These are phyloP conservation scores for Bellardia pandia DNA, from an alignment of 2,888 invertebrate species.

Conservation along the genomic window DNA sequence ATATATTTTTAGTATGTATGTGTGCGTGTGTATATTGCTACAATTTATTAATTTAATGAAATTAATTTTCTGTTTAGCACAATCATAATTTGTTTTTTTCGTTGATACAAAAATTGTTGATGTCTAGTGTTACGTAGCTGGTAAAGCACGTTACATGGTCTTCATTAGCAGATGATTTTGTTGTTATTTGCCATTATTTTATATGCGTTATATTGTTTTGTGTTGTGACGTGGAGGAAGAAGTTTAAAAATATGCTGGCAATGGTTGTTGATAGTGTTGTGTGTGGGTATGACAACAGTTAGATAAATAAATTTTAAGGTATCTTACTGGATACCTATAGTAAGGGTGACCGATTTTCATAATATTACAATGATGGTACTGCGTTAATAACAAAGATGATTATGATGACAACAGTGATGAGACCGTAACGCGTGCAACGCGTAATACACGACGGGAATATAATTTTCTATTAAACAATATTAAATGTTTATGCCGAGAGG, in stretches of 20 bases:
- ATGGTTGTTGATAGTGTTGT: neutral
- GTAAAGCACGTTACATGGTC: constrained; percentile 10
- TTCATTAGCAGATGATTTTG: constrained; percentile 24
- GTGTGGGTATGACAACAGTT: neutral
- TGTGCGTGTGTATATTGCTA: neutral
- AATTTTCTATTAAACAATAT: constrained; percentile 40
- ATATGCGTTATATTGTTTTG: neutral
- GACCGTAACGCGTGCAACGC: constrained; percentile 54
- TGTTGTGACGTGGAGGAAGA: neutral
- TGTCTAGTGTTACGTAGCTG: neutral
- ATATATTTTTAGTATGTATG: neutral
- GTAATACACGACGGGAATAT: constrained; percentile 54
- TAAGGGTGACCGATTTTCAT: constrained; percentile 59
- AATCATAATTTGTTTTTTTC: constrained; percentile 14
- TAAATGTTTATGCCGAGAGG: neutral
- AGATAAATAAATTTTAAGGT: neutral
- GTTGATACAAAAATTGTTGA: neutral
- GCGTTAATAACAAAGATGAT: constrained; percentile 25
- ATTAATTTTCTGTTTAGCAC: constrained; percentile 26
- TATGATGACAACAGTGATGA: constrained; percentile 37
- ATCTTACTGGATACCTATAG: constrained; percentile 1
- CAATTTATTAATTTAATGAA: constrained; percentile 42
- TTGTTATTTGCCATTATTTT: constrained; percentile 19
- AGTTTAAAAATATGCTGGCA: neutral
- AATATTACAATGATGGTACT: constrained; percentile 29